Evolutionary conservation across 2,113 vertebrate species (phyloP), one percentile per base, ranked within the genome.

Genomic region (Nesogale talazaci): DNA sequence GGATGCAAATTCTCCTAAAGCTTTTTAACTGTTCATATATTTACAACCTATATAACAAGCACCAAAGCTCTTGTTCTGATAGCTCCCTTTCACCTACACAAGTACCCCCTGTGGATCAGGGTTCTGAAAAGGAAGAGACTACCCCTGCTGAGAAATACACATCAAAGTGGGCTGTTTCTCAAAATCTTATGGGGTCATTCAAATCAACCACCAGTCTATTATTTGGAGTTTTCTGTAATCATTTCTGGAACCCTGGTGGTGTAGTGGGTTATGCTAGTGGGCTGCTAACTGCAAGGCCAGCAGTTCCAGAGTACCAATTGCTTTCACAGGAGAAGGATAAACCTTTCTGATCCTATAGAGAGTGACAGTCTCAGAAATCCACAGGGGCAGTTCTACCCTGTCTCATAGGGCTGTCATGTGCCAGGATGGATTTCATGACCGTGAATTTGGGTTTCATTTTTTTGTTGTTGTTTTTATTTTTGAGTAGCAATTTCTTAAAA

Each of bases 401-500:
- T 52, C 46, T 12, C 14, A 52, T 52, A 5, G 46, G 46, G 46
- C 14, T 52, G 46, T 12, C 14, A 11, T 52, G 46, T 52, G 46
- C 14, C 46, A 52, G 46, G 14, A 52, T 52, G 46, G 46, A 52
- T 12, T 52, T 52, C 46, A 52, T 52, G 46, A 12, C 46, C 14
- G 46, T 52, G 46, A 46, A 52, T 52, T 52, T 52, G 46, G 46
- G 46, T 52, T 52, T 9, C 1, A 12, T 10, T 52, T 52, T 5
- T 52, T 52, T 52, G 10, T 52, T 5, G 10, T 52, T 52, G 10
- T 52, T 52, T 52, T 10, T 8, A 52, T 9, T 52, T 52, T 52
- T 52, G 46, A 52, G 20, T 56, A 52, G 34, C 65, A 76, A 83
- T 83, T 86, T 93, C 63, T 57, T 88, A 40, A 93, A 93, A 75